A percentile compares a stretch with the other conserved stretches of the same genome.
Conservation (phyloP, 2,888 invertebrate genomes). For the Scaptomyza caliginosa region DNA sequence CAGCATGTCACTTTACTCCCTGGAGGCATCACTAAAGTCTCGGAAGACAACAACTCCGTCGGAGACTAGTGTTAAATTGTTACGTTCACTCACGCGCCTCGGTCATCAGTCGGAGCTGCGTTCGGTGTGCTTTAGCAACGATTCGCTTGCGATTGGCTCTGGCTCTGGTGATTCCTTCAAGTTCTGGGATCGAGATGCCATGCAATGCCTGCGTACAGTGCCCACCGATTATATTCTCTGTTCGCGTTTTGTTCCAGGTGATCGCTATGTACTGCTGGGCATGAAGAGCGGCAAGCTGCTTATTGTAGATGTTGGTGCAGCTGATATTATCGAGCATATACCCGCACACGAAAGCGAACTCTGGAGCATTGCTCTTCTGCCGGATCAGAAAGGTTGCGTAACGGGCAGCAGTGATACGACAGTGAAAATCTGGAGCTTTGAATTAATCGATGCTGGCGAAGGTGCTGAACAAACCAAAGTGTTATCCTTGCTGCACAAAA, state of each 20-base stretch:
- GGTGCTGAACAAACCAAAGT: constrained; percentile 85
- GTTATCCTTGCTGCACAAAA: constrained; percentile 90
- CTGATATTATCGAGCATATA: constrained; percentile 91
- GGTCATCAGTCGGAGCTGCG: constrained; percentile 97
- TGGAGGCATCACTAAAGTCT: constrained; percentile 85
- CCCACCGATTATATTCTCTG: constrained; percentile 87
- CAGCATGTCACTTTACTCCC: constrained; percentile 88
- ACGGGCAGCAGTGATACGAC: constrained; percentile 95
- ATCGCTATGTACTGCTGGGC: constrained; percentile 95
- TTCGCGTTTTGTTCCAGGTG: constrained; percentile 92
- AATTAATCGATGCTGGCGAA: constrained; percentile 89
- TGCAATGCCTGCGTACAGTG: constrained; percentile 90
- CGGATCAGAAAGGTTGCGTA: constrained; percentile 92
- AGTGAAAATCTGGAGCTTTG: constrained; percentile 97
- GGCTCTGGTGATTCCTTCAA: constrained; percentile 95
- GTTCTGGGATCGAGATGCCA: constrained; percentile 93
- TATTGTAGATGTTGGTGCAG: constrained; percentile 93
- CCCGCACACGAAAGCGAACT: constrained; percentile 93
- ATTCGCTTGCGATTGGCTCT: constrained; percentile 93
- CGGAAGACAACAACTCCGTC: constrained; percentile 83
- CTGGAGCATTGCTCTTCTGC: constrained; percentile 90
- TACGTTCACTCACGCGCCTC: constrained; percentile 88
- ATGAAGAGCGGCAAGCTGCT: constrained; percentile 92
- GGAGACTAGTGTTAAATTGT: constrained; percentile 81
- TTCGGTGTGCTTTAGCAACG: constrained; percentile 94